Base-by-base conservation (phyloP, 2,113 vertebrate species). In the Microcebus ravelobensis region DNA sequence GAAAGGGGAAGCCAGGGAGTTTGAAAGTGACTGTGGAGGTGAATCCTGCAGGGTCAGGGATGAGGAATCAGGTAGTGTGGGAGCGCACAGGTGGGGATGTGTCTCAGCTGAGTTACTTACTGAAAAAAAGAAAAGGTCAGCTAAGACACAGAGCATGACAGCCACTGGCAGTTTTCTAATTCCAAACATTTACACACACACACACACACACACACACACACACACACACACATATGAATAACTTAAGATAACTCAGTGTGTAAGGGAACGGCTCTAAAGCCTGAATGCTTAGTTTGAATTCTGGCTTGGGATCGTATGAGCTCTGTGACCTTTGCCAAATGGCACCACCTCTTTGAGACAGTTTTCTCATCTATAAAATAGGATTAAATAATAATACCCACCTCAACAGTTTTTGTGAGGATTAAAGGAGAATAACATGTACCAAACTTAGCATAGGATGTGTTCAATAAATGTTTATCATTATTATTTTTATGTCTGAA, bases 321-420 rank as follows among this genome's bases (percentile, higher is more conserved):
- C 59, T 87, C 84, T 85, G 81, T 2, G 13, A 61, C 67, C 52
- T 36, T 59, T n/a, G 68, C 27, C 81, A 91, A 29, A 39, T 70
- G 65, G 27, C 2, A 55, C 10, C 11, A 94, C 55, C 39, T 91
- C 73, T 85, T 68, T 82, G 34, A 89, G 48, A 85, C 5, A 8
- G 39, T 76, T 89, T 92, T 89, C 86, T 95, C 86, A 83, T 4
- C 12, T 79, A 52, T 59, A 82, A 95, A 92, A 81, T 5, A 36
- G 23, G 7, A 89, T 20, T 87, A 18, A 95, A 87, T 80, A 79
- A 59, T 8, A 91, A 63, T 29, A 74, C n/a, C n/a, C 42, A 88
- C 52, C 17, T 59, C 6, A 12, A 15, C 42, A 25, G 74, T 21
- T 67, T 96, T 6, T 94, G 31, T 87, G 48, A 94, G 48, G 88